These are phyloP conservation scores for Reinhardtius hippoglossoides DNA, from an alignment of 2,113 vertebrate genomes.

Conservation along the genomic window DNA sequence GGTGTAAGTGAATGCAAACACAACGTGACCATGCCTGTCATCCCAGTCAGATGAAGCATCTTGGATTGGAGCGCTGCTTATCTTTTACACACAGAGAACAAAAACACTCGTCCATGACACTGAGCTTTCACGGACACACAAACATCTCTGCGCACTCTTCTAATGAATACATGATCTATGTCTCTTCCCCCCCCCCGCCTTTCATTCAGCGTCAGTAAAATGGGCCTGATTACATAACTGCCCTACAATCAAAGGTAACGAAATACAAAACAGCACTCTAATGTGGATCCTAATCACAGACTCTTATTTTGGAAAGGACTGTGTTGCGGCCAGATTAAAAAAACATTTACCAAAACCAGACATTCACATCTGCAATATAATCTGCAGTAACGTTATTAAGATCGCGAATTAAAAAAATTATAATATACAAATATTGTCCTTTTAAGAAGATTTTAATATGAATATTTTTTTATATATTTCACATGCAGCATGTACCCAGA, in stretches of 20 bases:
- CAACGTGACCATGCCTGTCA: slow-evolving; percentile 9
- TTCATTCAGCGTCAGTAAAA: slow-evolving; percentile 13
- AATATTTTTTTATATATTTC: not conserved
- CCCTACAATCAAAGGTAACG: not conserved
- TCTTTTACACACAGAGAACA: slow-evolving; percentile 38
- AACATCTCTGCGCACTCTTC: not conserved
- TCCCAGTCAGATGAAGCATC: slow-evolving; percentile 9
- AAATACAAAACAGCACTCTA: not conserved
- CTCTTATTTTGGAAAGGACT: not conserved
- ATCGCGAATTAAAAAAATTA: too few relatives aligned
- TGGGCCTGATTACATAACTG: slow-evolving; percentile 42
- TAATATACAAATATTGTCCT: not conserved
- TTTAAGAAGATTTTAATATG: not conserved
- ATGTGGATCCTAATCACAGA: not conserved
- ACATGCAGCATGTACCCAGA: not conserved
- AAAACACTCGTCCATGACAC: slow-evolving; percentile 16
- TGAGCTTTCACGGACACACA: slow-evolving; percentile 13
- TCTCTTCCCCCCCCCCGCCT: not conserved
- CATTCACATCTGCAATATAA: not conserved
- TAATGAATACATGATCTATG: slow-evolving; percentile 14
- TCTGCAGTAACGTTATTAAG: not conserved
- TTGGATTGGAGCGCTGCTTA: slow-evolving; percentile 44
- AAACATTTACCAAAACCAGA: too few relatives aligned
- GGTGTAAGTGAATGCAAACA: slow-evolving; percentile 35
- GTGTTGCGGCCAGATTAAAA: not conserved